Evolutionary conservation across 2,888 invertebrate species (phyloP), one percentile per base, ranked within the genome.

Genomic region (Dryococelus australis): DNA sequence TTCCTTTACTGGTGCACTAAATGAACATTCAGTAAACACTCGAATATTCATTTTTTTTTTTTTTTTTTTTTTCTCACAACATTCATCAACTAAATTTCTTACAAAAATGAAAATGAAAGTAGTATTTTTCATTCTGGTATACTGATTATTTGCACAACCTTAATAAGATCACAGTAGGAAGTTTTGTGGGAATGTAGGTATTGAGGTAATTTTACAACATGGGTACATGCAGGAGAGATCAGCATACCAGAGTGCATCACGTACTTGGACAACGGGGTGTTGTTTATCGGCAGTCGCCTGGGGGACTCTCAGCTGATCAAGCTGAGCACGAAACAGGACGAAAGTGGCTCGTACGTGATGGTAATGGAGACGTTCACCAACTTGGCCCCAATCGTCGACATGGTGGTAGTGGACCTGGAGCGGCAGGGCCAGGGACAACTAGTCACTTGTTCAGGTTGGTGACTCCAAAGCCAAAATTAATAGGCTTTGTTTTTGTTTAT

Each of bases 281-380:
- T 99, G 43, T 99, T 97, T 92, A 95, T 99, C 90, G 99, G 99
- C 0, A 99, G 99, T 0, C 95, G 99, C 24, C 94, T 99, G 86
- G 99, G 99, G 0, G 99, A 99, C 92, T 99, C 99, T 0, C 99
- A 99, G 89, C 93, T 99, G 9, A 96, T 99, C 12, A 96, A 98
- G 91, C 94, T 99, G 87, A 97, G 97, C 90, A 96, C 96, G 0
- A 95, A 96, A 88, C 94, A 97, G 0, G 98, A 98, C 92, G 98
- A 98, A 86, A 95, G 94, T 90, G 97, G 97, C 16, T 97, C 97
- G 12, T 99, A 98, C 92, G 98, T 99, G 35, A 96, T 97, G 90
- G 95, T 97, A 0, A 97, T 99, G 96, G 99, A 99, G 93, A 97
- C 96, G 24, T 99, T 98, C 93, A 98, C 98, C 43, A 99, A 99